phyloP scores from a whole-genome alignment of 2,888 invertebrate genomes.

The Linnaemya tessellans region DNA sequence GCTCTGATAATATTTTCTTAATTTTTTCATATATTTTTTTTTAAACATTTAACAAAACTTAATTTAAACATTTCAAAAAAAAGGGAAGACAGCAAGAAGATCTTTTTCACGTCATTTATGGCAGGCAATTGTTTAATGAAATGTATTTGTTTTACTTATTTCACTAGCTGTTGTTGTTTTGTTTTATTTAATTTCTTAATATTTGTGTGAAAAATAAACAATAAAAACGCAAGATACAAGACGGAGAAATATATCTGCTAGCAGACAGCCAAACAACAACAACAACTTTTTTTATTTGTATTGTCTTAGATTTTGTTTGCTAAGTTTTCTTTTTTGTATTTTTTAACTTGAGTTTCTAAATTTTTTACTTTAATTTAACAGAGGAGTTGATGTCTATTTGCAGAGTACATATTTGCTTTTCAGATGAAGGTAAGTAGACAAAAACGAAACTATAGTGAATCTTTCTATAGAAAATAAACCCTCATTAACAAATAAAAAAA shows the following conservation, averaged over 20 bases:
- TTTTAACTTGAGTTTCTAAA: slow-evolving; percentile 8
- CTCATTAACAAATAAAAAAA: slow-evolving; percentile 5
- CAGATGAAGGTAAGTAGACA: slow-evolving; percentile 33
- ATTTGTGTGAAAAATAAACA: slow-evolving; percentile 71
- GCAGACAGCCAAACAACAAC: slow-evolving; percentile 5
- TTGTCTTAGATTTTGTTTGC: slow-evolving; percentile 65
- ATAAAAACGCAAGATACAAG: slow-evolving; percentile 25
- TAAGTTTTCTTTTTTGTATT: slow-evolving; percentile 49
- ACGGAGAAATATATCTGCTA: not conserved
- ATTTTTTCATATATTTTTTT: slow-evolving; percentile 31
- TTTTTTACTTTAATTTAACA: slow-evolving; percentile 54
- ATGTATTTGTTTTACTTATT: slow-evolving; percentile 54
- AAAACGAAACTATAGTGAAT: not conserved
- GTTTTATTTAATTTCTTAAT: slow-evolving; percentile 51
- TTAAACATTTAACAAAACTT: not conserved
- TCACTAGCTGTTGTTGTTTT: slow-evolving; percentile 53
- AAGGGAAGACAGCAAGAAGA: not conserved
- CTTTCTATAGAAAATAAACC: not conserved
- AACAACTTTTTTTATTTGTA: slow-evolving; percentile 55
- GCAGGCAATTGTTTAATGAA: slow-evolving; percentile 46
- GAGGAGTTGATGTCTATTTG: slow-evolving; percentile 41
- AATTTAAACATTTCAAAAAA: not conserved
- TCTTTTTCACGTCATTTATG: slow-evolving; percentile 31
- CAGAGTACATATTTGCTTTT: slow-evolving; percentile 38
- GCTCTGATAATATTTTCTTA: slow-evolving; percentile 22